These are phyloP conservation scores for Drosophila burlai DNA, from an alignment of 1,140 invertebrate genomes.

Conservation along the genomic window DNA sequence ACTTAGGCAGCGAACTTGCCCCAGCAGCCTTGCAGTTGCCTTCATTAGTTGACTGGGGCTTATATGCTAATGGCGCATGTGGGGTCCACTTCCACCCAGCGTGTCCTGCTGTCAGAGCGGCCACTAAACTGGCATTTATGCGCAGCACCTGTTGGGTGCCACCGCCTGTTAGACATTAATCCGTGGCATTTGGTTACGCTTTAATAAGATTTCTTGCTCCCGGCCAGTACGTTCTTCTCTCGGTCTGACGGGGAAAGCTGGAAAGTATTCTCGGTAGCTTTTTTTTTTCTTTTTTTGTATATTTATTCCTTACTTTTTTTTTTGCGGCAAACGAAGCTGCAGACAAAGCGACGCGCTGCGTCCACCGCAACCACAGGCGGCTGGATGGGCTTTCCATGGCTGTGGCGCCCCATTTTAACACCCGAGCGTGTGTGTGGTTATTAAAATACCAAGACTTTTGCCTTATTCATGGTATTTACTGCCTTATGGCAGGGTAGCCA, in stretches of 20 bases:
- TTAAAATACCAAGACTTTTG: slow-evolving; percentile 45
- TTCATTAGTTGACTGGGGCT: slow-evolving; percentile 67
- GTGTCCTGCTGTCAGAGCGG: slow-evolving; percentile 57
- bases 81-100: slow-evolving; percentile 52
- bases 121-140: slow-evolving; percentile 75
- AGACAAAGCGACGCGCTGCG: slow-evolving; percentile 63
- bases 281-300: not conserved
- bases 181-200: slow-evolving; percentile 82
- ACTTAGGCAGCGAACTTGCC: slow-evolving; percentile 60
- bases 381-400: slow-evolving; percentile 28
- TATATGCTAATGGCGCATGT: slow-evolving; percentile 77
- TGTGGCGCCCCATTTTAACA: slow-evolving; percentile 62
- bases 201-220: slow-evolving; percentile 76
- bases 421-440: slow-evolving; percentile 51
- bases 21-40: slow-evolving; percentile 19
- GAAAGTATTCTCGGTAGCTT: slow-evolving; percentile 18
- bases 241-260: slow-evolving; percentile 17
- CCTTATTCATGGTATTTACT: slow-evolving; percentile 25
- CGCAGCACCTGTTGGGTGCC: slow-evolving; percentile 68
- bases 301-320: slow-evolving; percentile 1
- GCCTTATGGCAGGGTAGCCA: not conserved
- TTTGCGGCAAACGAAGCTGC: slow-evolving; percentile 27
- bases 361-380: slow-evolving; percentile 28
- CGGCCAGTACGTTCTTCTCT: slow-evolving; percentile 19
- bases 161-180: slow-evolving; percentile 79